These are phyloP conservation scores for Panthera tigris DNA, from an alignment of 2,113 vertebrate genomes.

Conservation along the genomic window DNA sequence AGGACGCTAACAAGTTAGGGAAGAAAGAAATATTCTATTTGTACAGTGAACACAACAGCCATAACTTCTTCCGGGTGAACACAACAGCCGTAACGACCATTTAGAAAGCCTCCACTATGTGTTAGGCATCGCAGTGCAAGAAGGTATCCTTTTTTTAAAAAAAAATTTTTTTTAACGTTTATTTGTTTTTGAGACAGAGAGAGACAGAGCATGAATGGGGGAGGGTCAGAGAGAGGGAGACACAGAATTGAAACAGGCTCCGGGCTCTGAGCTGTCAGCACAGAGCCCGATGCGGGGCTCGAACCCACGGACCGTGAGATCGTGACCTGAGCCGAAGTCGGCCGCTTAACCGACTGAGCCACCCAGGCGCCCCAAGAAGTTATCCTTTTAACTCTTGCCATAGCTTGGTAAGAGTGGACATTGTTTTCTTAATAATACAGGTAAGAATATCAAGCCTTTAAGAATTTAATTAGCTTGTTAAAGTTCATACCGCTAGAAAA, in stretches of 20 bases:
- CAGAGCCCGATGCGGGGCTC: no score
- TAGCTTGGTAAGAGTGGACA: background rate
- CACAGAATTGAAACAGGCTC: no score
- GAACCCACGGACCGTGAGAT: no score
- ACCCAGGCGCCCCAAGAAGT: background rate
- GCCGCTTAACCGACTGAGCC: no score
- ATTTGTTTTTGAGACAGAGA: no score
- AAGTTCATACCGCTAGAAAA: constrained; percentile 22
- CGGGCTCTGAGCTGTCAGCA: no score
- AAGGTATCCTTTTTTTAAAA: background rate
- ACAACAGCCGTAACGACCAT: background rate
- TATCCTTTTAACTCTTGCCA: background rate
- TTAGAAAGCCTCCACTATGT: background rate
- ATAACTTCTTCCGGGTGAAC: background rate
- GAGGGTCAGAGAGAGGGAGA: no score
- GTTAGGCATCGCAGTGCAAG: background rate
- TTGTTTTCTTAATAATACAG: background rate
- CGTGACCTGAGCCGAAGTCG: no score
- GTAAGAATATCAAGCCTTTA: background rate
- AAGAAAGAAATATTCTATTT: background rate
- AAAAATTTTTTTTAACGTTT: no score
- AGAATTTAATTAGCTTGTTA: background rate
- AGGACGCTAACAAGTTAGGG: background rate
- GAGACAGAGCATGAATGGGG: no score
- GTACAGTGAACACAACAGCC: background rate